Base-by-base conservation (phyloP, 2,113 vertebrate species). In the Pristiophorus japonicus region DNA sequence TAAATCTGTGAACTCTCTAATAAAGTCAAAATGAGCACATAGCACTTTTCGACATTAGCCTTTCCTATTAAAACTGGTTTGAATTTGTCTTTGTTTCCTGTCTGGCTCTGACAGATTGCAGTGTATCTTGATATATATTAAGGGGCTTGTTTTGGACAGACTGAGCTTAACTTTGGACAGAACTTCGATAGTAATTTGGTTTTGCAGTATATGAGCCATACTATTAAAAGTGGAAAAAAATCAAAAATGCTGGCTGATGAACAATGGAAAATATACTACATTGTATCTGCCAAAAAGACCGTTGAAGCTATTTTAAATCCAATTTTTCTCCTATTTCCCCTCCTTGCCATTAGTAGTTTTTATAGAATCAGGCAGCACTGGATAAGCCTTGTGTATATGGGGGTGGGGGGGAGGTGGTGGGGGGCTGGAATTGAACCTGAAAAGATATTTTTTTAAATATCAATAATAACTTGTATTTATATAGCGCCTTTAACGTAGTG, bases 71-170 rank as follows among this genome's bases (percentile, higher is more conserved):
- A 11, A 94, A 94, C 34, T 94, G 34, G 38, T 42, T 67, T 94
- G 38, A 94, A 66, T 94, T 94, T 67, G 42, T 67, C 92, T 63
- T 93, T 38, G 90, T 65, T 92, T 65, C 59, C 59, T 92, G n/a
- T 47, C 92, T 94, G 65, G 42, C 38, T 67, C 65, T 67, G 10
- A 5, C 22, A 22, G 38, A 27, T 94, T 67, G 92, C 38, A 24
- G 20, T 70, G 65, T 45, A 67, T 14, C 14, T 59, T 66, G 63
- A 12, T 67, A 94, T 67, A 27, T 66, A 47, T 22, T 63, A 94
- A 14, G 18, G 92, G 65, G 59, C 18, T 66, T 94, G 92, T 67
- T 24, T 94, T 94, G 92, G 92, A 94, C 38, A 67, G 38, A 65
- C 18, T 65, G 24, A 45, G 63, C 11, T 70, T 24, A 42, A 67